Evolutionary conservation across 2,888 invertebrate genomes (phyloP), one percentile per base, ranked within the genome.

Genomic region (Scrobipalpa costella): DNA sequence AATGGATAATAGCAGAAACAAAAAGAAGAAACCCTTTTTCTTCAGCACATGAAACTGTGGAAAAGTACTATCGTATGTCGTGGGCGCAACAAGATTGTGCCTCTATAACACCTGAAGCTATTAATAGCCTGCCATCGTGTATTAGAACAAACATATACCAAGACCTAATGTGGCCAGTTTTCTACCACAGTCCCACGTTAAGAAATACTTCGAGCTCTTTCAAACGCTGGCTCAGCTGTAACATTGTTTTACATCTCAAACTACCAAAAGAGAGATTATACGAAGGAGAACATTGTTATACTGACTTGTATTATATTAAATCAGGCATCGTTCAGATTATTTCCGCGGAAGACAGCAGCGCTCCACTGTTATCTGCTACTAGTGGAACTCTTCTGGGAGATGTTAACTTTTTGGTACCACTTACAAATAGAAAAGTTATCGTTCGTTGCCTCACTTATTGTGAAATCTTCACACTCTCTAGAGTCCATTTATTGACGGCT

Each of bases 161-260:
- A 33, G 66, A 66, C 27, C n/a, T 66, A 9, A 27, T 38, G 9
- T 66, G 63, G 63, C 19, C 58, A 7, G 33, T 66, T 15, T 66
- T 64, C 19, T 59, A 66, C 19, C 66, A 66, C 27, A 66, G 66
- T 21, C 66, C 66, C 7, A 59, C 62, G 17, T 62, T 66, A 11
- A 57, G 66, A 38, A 44, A 62, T 7, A 61, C 63, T 9, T 59
- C 59, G 15, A 2, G 3, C n/a, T 17, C 47, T 2, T 65, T 38
- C 47, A 63, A 65, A 27, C 34, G 63, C 8, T 65, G 60, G 57
- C 38, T 65, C 8, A 34, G 57, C 33, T 7, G 57, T 5, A 9
- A 34, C 5, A 34, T 65, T 7, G n/a, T 38, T 6, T n/a, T 61
- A 8, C 49, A 59, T 21, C 49, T 17, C 13, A 65, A 61, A 40